Evolutionary conservation across 1,140 invertebrate genomes (phyloP), one percentile per base, ranked within the genome.

Genomic region (Drosophila ogumai): DNA sequence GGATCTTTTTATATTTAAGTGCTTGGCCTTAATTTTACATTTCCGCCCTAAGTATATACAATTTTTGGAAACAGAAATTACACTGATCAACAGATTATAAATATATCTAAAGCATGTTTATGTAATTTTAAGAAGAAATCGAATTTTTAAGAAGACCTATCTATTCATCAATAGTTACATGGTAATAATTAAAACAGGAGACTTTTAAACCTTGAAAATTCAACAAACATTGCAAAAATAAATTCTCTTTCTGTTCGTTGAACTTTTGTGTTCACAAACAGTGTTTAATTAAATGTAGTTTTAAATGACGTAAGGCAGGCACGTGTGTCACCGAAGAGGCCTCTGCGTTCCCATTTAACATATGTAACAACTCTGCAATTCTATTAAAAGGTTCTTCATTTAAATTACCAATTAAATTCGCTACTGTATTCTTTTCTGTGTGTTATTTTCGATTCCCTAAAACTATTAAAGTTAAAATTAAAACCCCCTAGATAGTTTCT

Each of bases 1-100:
- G 36, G 34, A 65, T 67, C 44, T 13, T 19, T 28, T 28, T 15
- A 22, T 19, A 22, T 19, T 22, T 15, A 28, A 60, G 56, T 65
- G 61, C 15, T 61, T 46, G 22, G 4, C 7, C 31, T 66, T 66
- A 46, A 63, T 66, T 66, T 66, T 38, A 66, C 32, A 66, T 66
- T 63, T 66, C 57, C 63, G 63, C 15, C 41, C 28, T 7, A 22
- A 17, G 6, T 22, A 13, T 58, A 13, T 12, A 28, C 2, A 49
- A 28, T 49, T 52, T 61, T n/a, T 6, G 15, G 19, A 25, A 15
- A 15, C 22, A n/a, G 3, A 41, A 65, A 61, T 46, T 36, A 65
- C 31, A 40, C 8, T 7, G 54, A 52, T 13, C 49, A 52, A 8
- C 6, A n/a, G 54, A 25, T 9, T 15, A 12, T 19, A 6, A 2